Evolutionary conservation across 2,113 vertebrate species (phyloP), one percentile per base, ranked within the genome.

Genomic region (Prinia subflava): DNA sequence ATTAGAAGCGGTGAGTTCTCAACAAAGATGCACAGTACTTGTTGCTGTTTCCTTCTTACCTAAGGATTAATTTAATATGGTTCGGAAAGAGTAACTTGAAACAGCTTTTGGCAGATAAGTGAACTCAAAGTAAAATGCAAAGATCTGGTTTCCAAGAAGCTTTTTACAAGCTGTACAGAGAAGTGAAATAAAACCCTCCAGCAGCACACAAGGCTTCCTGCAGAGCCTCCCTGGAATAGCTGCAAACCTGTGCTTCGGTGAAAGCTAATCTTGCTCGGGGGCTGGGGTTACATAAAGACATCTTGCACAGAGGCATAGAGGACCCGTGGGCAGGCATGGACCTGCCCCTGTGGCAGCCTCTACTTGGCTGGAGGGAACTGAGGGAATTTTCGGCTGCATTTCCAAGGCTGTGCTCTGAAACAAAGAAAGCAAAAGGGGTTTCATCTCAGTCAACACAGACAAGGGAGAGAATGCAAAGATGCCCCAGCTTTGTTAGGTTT

Each of bases 91-190:
- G 87, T 94, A 95, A 95, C 87, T 67, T 73, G 80, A 96, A 97
- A 92, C 92, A 83, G 75, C 39, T 47, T 90, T 46, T 93, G 74
- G 84, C 67, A 93, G 88, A 77, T 78, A 77, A 83, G 64, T 9
- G 24, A 90, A 83, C 60, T 39, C 76, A 31, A 42, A 88, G 64
- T 60, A 8, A 94, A 92, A 95, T 18, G 60, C 49, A 73, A 87
- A 92, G 86, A 93, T 83, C 79, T 74, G 63, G 88, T 94, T 96
- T 97, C 83, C 78, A 83, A 96, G 71, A 91, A 94, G 65, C 67
- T 37, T 94, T 90, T 92, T 70, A 56, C 78, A 92, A 84, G 76
- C 83, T 50, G 53, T 67, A 71, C 30, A 10, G 80, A 86, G 71
- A 94, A 95, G 65, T n/a, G 62, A 88, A 92, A 73, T 15, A 4